phyloP scores from a whole-genome alignment of 2,797 vertebrate genomes.

The Myripristis murdjan region DNA sequence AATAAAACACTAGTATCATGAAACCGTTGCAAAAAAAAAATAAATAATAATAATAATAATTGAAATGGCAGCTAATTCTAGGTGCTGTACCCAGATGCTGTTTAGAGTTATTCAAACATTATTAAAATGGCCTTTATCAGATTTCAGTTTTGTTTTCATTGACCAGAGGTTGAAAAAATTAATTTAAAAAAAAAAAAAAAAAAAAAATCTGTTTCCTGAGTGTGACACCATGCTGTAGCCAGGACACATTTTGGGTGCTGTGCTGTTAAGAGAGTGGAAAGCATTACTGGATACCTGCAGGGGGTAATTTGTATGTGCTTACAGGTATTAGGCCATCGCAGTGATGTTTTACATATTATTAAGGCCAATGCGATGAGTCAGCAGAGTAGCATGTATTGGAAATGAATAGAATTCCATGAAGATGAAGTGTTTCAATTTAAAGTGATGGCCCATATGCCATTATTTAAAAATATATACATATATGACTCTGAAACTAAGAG shows the following conservation, averaged over 20 bases:
- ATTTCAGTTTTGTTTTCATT: background rate
- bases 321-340: constrained; percentile 15
- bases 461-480: background rate
- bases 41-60: too few species aligned
- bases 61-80: background rate
- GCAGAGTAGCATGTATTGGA: constrained; percentile 18
- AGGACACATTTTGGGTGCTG: background rate
- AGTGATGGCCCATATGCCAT: background rate
- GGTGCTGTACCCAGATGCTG: background rate
- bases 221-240: background rate
- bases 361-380: constrained; percentile 12
- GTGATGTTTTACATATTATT: constrained; percentile 22
- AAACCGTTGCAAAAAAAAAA: background rate
- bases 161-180: background rate
- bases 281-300: constrained; percentile 4
- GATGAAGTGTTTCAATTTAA: constrained; percentile 5
- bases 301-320: constrained; percentile 1
- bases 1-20: background rate
- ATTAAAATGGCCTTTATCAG: background rate
- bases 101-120: background rate
- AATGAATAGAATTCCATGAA: constrained; percentile 11
- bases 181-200: too few species aligned
- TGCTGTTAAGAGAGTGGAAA: background rate
- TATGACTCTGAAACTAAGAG: background rate
- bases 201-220: background rate